Evolutionary conservation across 2,797 vertebrate genomes (phyloP).

Genomic region (Squalus acanthias): DNA sequence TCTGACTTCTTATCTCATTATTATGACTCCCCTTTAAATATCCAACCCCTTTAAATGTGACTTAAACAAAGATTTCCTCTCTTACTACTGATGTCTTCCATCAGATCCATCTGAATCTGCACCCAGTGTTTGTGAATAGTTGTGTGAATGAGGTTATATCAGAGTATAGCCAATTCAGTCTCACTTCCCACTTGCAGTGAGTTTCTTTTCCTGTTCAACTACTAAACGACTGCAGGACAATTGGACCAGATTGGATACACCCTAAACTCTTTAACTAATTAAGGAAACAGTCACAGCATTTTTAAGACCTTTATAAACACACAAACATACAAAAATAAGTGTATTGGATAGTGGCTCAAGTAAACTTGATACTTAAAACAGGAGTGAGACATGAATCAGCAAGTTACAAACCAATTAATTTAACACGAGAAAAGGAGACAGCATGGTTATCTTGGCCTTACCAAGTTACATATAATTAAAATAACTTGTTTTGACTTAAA

Average conservation of each 20-base stretch:
- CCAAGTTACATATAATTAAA: slow-evolving; percentile 1
- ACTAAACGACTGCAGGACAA: background rate
- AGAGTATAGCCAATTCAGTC: too few species aligned
- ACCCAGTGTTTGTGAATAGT: too few species aligned
- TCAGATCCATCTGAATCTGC: too few species aligned
- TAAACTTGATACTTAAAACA: background rate
- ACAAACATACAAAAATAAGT: background rate
- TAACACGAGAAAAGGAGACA: background rate
- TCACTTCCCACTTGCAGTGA: background rate
- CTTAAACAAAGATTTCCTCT: too few species aligned
- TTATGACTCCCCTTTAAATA: too few species aligned
- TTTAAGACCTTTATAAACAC: background rate
- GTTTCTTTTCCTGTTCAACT: background rate
- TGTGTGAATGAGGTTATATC: too few species aligned
- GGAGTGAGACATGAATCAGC: background rate
- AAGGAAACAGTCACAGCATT: background rate
- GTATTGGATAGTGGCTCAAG: background rate
- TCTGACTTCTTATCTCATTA: too few species aligned
- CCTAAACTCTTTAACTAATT: background rate
- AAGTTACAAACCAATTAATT: background rate
- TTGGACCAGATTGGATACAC: background rate
- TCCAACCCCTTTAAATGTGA: too few species aligned
- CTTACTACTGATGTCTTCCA: too few species aligned
- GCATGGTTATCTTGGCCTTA: background rate
- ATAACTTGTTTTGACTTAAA: background rate